These are phyloP conservation scores for Marmota monax DNA, from an alignment of 2,113 vertebrate genomes.

Conservation along the genomic window DNA sequence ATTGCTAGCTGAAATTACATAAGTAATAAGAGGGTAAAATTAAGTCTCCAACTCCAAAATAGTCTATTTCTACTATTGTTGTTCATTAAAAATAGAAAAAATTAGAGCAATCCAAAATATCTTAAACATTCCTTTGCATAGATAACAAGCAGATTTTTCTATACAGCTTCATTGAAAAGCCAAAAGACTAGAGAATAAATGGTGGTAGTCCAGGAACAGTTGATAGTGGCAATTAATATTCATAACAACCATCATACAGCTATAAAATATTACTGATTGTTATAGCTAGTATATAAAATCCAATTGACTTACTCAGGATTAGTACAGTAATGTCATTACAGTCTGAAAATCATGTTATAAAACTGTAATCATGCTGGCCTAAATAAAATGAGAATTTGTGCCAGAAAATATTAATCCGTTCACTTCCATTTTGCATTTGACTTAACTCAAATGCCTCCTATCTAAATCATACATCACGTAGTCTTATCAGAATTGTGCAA, in stretches of 20 bases:
- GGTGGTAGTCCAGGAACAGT: constrained; percentile 41
- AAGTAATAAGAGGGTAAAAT: constrained; percentile 45
- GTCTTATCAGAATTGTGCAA: constrained; percentile 24
- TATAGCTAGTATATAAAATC: constrained; percentile 77
- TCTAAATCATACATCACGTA: constrained; percentile 34
- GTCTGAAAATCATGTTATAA: constrained; percentile 69
- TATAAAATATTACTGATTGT: constrained; percentile 76
- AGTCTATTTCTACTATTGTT: constrained; percentile 40
- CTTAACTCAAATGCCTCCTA: constrained; percentile 37
- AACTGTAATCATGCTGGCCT: constrained; percentile 66
- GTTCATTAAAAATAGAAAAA: constrained; percentile 69
- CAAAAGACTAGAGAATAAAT: constrained; percentile 56
- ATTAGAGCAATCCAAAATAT: constrained; percentile 55
- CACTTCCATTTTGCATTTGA: constrained; percentile 56
- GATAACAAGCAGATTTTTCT: constrained; percentile 60
- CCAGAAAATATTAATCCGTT: constrained; percentile 39
- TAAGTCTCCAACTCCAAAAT: constrained; percentile 41
- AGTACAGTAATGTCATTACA: constrained; percentile 59
- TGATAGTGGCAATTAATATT: constrained; percentile 73
- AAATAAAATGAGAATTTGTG: constrained; percentile 75
- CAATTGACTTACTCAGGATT: constrained; percentile 62
- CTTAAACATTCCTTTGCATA: constrained; percentile 35
- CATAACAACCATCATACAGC: constrained; percentile 57
- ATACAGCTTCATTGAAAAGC: constrained; percentile 4
- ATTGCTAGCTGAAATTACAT: constrained; percentile 25